Evolutionary conservation across 2,113 vertebrate genomes (phyloP).

Genomic region (Athene cunicularia): DNA sequence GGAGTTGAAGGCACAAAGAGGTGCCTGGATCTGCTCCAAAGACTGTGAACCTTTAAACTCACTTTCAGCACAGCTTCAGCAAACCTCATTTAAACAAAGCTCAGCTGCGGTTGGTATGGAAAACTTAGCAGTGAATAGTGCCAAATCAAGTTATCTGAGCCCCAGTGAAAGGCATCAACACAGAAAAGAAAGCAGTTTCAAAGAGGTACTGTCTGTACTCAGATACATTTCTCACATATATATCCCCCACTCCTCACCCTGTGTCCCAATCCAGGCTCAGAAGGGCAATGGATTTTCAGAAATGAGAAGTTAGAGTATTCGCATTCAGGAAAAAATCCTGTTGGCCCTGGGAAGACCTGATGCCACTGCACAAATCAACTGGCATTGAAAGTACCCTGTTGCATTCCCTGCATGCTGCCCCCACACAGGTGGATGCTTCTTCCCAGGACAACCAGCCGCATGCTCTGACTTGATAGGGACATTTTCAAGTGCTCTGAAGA

Average conservation of each 20-base stretch:
- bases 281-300: neutral
- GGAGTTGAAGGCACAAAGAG: conserved; percentile 49
- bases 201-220: neutral
- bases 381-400: neutral
- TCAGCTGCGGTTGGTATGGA: conserved; percentile 60
- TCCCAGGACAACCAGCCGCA: neutral
- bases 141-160: conserved; percentile 59
- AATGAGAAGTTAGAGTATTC: neutral
- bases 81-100: conserved; percentile 63
- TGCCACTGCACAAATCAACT: neutral
- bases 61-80: conserved; percentile 51
- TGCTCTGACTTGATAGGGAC: neutral
- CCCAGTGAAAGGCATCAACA: conserved; percentile 26
- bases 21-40: conserved; percentile 40
- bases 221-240: conserved; percentile 16
- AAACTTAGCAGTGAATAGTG: conserved; percentile 36
- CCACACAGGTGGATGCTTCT: neutral
- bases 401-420: neutral
- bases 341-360: neutral
- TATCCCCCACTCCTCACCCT: neutral
- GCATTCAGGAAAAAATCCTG: neutral
- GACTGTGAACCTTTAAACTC: conserved; percentile 63
- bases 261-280: neutral
- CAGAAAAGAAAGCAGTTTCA: conserved; percentile 9
- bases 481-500: neutral